Evolutionary conservation across 1,140 invertebrate genomes (phyloP).

Genomic region (Drosophila azteca): DNA sequence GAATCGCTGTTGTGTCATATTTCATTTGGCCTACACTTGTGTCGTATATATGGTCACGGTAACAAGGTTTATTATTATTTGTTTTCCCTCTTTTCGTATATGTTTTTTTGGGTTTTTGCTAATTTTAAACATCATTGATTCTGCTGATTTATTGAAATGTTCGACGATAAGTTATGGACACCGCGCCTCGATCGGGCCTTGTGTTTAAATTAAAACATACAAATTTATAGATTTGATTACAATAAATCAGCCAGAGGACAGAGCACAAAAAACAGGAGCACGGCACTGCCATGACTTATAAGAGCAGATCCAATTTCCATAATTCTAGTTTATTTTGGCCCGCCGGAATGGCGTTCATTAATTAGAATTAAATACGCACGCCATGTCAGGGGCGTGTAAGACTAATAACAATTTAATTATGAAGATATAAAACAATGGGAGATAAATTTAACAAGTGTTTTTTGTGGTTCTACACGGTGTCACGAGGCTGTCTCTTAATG

Average conservation of each 20-base stretch:
- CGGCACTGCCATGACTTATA: no score
- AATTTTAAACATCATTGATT: conserved; percentile 81
- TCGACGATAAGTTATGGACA: conserved; percentile 40
- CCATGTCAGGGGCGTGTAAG: neutral
- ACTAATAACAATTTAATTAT: conserved; percentile 43
- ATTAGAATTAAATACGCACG: conserved; percentile 21
- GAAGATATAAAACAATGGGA: conserved; percentile 12
- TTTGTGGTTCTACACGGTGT: conserved; percentile 7
- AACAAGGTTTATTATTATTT: conserved; percentile 79
- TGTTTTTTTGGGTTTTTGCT: conserved; percentile 52
- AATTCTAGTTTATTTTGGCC: conserved; percentile 20
- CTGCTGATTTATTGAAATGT: conserved; percentile 68
- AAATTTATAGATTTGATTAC: conserved; percentile 49
- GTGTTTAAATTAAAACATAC: conserved; percentile 42
- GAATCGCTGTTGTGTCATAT: conserved; percentile 52
- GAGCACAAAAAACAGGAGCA: neutral
- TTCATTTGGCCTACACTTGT: conserved; percentile 57
- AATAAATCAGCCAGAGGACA: conserved; percentile 20
- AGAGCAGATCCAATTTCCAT: conserved; percentile 7
- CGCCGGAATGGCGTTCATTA: conserved; percentile 9
- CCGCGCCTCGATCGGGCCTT: conserved; percentile 2
- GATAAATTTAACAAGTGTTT: conserved; percentile 24
- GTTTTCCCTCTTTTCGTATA: conserved; percentile 38
- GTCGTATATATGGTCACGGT: conserved; percentile 62
- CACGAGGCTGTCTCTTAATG: conserved; percentile 21